Percentiles rank a stretch among this genome's conserved stretches.
These are phyloP conservation scores for Mallotus villosus DNA, from an alignment of 2,797 vertebrate species.

Conservation along the genomic window DNA sequence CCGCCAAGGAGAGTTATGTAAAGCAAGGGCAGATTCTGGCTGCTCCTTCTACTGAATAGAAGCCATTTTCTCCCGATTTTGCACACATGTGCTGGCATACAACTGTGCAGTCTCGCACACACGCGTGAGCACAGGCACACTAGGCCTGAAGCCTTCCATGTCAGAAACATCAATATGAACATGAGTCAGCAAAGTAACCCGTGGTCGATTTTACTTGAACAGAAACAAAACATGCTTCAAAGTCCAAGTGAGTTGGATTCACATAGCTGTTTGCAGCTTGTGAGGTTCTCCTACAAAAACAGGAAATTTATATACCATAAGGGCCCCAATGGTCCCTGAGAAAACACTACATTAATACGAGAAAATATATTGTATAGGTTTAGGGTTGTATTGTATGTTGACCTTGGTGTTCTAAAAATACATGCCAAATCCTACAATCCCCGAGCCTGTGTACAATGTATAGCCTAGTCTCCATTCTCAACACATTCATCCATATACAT, in stretches of 20 bases:
- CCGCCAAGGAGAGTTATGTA: neutral
- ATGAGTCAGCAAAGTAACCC: neutral
- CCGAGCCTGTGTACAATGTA: neutral
- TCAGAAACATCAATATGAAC: neutral
- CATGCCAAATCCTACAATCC: neutral
- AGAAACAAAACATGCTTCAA: no score
- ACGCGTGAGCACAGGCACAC: neutral
- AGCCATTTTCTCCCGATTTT: neutral
- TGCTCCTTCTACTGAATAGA: neutral
- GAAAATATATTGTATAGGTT: neutral
- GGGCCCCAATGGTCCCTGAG: conserved; percentile 9
- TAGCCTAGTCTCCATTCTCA: neutral
- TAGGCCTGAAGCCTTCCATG: conserved; percentile 3
- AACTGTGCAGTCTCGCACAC: neutral
- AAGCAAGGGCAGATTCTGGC: neutral
- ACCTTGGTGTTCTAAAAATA: conserved; percentile 16
- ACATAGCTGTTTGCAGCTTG: no score
- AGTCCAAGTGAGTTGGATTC: no score
- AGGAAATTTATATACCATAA: conserved; percentile 16
- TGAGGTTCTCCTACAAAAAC: neutral
- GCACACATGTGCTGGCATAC: neutral
- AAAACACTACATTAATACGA: conserved; percentile 47
- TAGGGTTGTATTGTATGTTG: no score
- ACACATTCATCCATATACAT: neutral
- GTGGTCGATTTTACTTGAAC: no score